A percentile compares a stretch with the other conserved stretches of the same genome.
Conservation (phyloP, 2,888 invertebrate species). For the Idaea straminata region DNA sequence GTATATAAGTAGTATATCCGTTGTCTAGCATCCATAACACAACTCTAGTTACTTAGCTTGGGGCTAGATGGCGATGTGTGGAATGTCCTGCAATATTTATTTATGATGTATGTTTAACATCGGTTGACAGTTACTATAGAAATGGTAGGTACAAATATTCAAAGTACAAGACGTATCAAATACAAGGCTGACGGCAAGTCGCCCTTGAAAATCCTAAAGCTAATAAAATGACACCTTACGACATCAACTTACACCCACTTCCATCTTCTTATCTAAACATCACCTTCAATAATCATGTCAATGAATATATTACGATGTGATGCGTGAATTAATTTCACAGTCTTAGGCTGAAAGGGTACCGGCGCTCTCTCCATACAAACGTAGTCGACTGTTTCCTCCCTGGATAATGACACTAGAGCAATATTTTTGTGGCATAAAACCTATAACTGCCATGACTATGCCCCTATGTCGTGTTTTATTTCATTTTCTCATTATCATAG, state of each 20-base stretch:
- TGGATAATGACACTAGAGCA: no score
- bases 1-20: no score
- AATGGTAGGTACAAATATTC: constrained; percentile 7
- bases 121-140: neutral
- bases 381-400: neutral
- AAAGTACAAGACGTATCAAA: constrained; percentile 41
- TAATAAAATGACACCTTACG: constrained; percentile 60
- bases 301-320: constrained; percentile 46
- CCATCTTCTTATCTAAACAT: constrained; percentile 55
- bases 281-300: constrained; percentile 52
- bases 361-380: neutral
- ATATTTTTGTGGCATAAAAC: no score
- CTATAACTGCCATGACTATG: no score
- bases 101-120: no score
- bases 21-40: no score
- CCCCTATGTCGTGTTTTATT: no score
- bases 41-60: no score
- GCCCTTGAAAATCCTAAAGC: constrained; percentile 58
- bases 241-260: constrained; percentile 61
- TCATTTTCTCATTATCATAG: no score
- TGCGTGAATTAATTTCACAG: constrained; percentile 39
- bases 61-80: no score
- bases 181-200: constrained; percentile 58
- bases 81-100: no score
- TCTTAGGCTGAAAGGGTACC: constrained; percentile 21